phyloP scores from a whole-genome alignment of 2,797 vertebrate species.

The Myotis pilosus region DNA sequence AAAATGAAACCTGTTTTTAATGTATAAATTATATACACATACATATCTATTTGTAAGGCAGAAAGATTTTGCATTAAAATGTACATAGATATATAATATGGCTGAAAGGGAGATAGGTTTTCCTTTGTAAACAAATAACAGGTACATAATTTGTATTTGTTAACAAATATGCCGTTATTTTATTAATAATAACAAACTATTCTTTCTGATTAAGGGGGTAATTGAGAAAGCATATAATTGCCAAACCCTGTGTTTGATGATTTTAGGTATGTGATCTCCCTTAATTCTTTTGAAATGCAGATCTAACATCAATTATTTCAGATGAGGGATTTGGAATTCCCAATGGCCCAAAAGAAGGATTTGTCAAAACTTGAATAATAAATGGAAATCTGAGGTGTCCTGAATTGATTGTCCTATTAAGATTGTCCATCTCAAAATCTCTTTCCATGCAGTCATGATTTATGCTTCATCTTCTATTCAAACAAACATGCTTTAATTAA shows the following conservation, averaged over 20 bases:
- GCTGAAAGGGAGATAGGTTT: background rate
- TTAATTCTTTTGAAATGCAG: background rate
- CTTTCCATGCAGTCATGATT: background rate
- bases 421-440: background rate
- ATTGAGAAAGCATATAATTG: background rate
- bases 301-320: background rate
- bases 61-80: background rate
- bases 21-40: background rate
- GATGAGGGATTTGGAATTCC: background rate
- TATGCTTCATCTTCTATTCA: background rate
- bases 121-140: background rate
- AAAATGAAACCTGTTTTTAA: slow-evolving; percentile 58
- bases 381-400: background rate
- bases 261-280: background rate
- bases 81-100: background rate
- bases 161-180: background rate
- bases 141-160: background rate
- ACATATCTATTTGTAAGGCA: background rate
- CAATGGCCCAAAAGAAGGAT: background rate
- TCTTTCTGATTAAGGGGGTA: background rate
- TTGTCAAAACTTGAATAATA: background rate
- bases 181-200: background rate
- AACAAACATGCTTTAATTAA: background rate
- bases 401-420: background rate
- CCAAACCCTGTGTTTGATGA: background rate